phyloP scores from a whole-genome alignment of 2,797 vertebrate genomes.

The Poeciliopsis turneri region DNA sequence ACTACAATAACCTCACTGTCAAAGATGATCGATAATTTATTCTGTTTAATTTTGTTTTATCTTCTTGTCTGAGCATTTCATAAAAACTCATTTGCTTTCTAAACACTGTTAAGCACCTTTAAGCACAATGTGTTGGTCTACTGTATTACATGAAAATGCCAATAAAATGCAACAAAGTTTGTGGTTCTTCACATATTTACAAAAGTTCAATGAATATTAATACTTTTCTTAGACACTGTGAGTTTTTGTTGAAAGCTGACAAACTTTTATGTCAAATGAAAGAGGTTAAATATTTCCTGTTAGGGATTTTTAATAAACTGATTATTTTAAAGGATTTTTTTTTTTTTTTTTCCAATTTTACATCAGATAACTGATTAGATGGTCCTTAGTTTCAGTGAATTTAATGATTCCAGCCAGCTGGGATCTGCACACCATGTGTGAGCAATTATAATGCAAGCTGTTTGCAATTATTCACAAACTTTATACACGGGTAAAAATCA shows the following conservation, averaged over 20 bases:
- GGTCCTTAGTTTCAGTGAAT: not conserved
- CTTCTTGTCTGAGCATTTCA: too few species aligned
- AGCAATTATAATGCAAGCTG: not conserved
- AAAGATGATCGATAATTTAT: too few species aligned
- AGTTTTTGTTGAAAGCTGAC: not conserved
- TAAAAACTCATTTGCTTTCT: too few species aligned
- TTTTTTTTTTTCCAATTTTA: not conserved
- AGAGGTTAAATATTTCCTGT: not conserved
- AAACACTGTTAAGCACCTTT: too few species aligned
- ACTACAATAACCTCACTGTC: too few species aligned
- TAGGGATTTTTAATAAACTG: not conserved
- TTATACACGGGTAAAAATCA: not conserved
- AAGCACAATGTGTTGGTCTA: too few species aligned
- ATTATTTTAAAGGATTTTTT: not conserved
- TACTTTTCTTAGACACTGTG: not conserved
- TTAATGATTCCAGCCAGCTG: not conserved
- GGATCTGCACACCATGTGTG: not conserved
- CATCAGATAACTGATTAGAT: not conserved
- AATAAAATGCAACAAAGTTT: too few species aligned
- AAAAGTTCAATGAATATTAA: too few species aligned
- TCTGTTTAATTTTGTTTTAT: too few species aligned
- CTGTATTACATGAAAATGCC: too few species aligned
- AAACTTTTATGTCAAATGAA: not conserved
- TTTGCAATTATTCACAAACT: not conserved
- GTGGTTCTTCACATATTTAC: too few species aligned